A percentile compares a stretch with the other conserved stretches of the same genome.
Evolutionary conservation across 1,140 invertebrate species (phyloP).

Genomic region (Papilio machaon): DNA sequence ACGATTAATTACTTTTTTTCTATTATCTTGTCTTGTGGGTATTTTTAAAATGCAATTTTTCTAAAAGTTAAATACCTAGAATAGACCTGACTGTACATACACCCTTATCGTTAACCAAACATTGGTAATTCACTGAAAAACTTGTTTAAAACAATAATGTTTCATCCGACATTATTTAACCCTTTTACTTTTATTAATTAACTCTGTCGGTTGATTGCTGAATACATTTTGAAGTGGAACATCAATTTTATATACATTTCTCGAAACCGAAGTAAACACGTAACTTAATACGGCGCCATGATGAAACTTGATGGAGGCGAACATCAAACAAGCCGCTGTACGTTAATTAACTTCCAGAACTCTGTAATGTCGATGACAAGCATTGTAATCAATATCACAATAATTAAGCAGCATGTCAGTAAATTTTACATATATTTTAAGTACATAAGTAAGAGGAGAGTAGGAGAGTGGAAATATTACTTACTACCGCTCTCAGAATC

Average conservation of each 20-base stretch:
- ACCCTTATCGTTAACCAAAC: too few species aligned
- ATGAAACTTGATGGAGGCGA: constrained; percentile 16
- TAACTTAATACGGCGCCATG: constrained; percentile 5
- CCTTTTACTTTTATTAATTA: background rate
- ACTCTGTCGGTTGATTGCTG: background rate
- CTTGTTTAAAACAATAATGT: too few species aligned
- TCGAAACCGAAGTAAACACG: constrained; percentile 20
- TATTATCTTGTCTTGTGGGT: too few species aligned
- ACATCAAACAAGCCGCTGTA: constrained; percentile 17
- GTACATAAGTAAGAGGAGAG: too few species aligned
- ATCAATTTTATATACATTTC: constrained; percentile 14
- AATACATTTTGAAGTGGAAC: background rate
- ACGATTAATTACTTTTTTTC: too few species aligned
- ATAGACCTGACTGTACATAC: too few species aligned
- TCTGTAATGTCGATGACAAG: background rate
- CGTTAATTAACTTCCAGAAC: constrained; percentile 25
- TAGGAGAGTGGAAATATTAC: too few species aligned
- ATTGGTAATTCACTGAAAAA: too few species aligned
- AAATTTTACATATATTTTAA: background rate
- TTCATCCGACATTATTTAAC: too few species aligned
- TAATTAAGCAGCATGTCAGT: background rate
- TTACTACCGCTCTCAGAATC: too few species aligned
- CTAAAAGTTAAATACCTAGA: too few species aligned
- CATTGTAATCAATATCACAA: constrained; percentile 8
- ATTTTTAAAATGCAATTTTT: too few species aligned